Base-by-base conservation (phyloP, 2,113 vertebrate genomes). In the Gila orcuttii region DNA sequence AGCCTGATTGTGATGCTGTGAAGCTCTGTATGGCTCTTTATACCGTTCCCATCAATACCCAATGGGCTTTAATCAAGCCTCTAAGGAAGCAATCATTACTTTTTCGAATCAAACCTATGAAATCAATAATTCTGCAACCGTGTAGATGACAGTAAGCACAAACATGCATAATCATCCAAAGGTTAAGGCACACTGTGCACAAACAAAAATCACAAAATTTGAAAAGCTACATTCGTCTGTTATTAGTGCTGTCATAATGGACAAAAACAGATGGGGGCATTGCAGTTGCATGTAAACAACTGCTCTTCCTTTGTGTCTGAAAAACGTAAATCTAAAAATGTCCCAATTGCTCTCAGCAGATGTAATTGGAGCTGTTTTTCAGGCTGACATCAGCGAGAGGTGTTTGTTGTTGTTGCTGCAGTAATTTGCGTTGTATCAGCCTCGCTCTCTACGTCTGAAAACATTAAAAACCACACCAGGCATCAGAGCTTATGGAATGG, bases 31-130 rank as follows among this genome's bases (percentile, higher is more conserved):
- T 57, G 50, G 82, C 90, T 89, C 87, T 90, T 87, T 89, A 83
- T 88, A 88, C 89, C 90, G 74, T 88, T 92, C 90, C 88, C 92
- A 92, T 95, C 91, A 90, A 94, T 93, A 94, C 86, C 82, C 92
- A 90, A 94, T 91, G 93, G 85, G 91, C 88, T 95, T 93, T 95
- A 94, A 94, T 94, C 93, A 94, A 91, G 91, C 93, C 92, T 93
- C 91, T 17, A 77, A 92, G 91, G 93, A 94, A 92, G 93, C 91
- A 92, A 94, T 94, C 92, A 94, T 93, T 94, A 92, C 50, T 91
- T 91, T 93, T 94, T 90, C 90, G 91, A 95, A 93, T 93, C 93
- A 94, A 95, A 94, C 92, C 91, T 93, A 93, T 93, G 90, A 86
- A 93, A 95, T 95, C 94, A 91, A 95, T 94, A 94, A 86, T 89